Evolutionary conservation across 2,797 vertebrate species (phyloP).

Genomic region (Zenarchopterus dispar): DNA sequence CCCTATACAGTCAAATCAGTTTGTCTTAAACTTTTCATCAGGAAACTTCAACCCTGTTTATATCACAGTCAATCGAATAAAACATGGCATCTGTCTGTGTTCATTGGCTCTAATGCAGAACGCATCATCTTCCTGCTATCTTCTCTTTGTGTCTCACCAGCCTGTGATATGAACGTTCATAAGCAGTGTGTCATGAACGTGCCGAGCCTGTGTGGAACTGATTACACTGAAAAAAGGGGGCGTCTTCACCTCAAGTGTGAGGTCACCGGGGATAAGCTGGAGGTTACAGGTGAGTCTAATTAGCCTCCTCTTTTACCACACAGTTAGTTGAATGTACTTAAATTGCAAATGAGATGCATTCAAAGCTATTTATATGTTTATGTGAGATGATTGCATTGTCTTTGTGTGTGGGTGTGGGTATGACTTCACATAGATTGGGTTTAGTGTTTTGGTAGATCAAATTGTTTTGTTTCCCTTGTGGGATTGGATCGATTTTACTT

Average conservation of each 20-base stretch:
- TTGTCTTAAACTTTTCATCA: not conserved
- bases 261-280: constrained; percentile 87
- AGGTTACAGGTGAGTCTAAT: constrained; percentile 86
- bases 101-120: constrained; percentile 6
- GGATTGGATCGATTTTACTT: constrained; percentile 25
- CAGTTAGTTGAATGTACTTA: not conserved
- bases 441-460: not conserved
- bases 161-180: constrained; percentile 98
- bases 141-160: constrained; percentile 73
- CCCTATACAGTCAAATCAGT: not conserved
- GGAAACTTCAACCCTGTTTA: not conserved
- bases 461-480: constrained; percentile 5
- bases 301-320: not conserved
- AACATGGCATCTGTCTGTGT: not conserved
- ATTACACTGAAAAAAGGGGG: constrained; percentile 93
- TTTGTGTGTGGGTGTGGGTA: not conserved
- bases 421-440: not conserved
- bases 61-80: too few species aligned
- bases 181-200: constrained; percentile 96
- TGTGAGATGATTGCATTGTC: not conserved
- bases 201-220: constrained; percentile 95
- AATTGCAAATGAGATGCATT: constrained; percentile 1
- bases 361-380: not conserved
- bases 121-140: constrained; percentile 4
- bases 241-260: constrained; percentile 92